Base-by-base conservation (phyloP, 2,797 vertebrate species). In the Enoplosus armatus region DNA sequence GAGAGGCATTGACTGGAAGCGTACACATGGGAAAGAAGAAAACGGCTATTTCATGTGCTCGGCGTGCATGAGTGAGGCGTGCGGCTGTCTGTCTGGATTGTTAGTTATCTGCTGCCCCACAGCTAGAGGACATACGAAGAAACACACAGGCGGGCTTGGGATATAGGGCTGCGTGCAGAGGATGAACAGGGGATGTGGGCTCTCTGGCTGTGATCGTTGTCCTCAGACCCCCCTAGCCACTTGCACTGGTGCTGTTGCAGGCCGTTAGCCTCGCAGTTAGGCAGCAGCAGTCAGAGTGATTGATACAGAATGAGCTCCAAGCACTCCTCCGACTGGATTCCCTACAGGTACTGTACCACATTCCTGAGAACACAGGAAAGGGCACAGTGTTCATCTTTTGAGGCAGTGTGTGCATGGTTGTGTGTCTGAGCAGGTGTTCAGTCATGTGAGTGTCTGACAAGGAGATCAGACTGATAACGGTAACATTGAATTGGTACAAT, bases 301-400 rank as follows among this genome's bases (percentile, higher is more conserved):
- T 96, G 95, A 96, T 88, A 96, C 92, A 94, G 85, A 84, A 94
- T 99, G 98, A 98, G 96, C 97, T 98, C 98, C 92, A 98, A 96
- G 95, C 97, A 97, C 93, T 97, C 96, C 86, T 97, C 97, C 90
- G 97, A 98, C 95, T 99, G 98, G 98, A 98, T 99, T 91, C 98
- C 97, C 79, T 99, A 99, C 97, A 99, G 98, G 98, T 99, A 97
- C 54, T 45, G 89, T 83, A 84, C 59, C 75, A 80, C 81, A 67
- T 88, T 85, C 84, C 79, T 26, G 53, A 72, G 73, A 82, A 64
- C 68, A 27, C 66, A 20, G 65, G 24, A 82, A 62, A 75, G 77
- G 75, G 80, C 82, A 82, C 47, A 66, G 64, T 68, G 73, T 84
- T 84, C 53, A 45, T 85, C 45, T 70, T 76, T 71, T 55, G 54